These are phyloP conservation scores for Stenolophus ochropezus DNA, from an alignment of 2,888 invertebrate species.

Conservation along the genomic window DNA sequence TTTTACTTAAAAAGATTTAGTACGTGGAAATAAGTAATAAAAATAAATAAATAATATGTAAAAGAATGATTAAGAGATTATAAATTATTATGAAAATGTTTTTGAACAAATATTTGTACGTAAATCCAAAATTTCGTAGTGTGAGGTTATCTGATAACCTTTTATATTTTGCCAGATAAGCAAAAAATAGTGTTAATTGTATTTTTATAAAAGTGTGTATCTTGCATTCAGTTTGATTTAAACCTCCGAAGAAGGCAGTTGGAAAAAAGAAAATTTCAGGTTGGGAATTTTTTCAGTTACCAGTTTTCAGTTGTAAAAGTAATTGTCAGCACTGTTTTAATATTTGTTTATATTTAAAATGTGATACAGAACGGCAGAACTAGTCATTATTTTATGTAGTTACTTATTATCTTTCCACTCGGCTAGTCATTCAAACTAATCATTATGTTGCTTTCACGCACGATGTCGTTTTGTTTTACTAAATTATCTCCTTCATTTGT, in stretches of 20 bases:
- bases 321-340: neutral
- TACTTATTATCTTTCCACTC: neutral
- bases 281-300: conserved; percentile 7
- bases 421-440: neutral
- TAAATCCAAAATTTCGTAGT: neutral
- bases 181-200: conserved; percentile 46
- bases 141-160: conserved; percentile 58
- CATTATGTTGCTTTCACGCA: conserved; percentile 1
- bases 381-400: neutral
- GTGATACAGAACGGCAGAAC: neutral
- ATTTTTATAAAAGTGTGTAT: conserved; percentile 1
- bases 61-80: neutral
- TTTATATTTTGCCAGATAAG: conserved; percentile 44
- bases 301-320: neutral
- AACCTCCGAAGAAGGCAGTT: neutral
- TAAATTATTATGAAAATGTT: conserved; percentile 41
- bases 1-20: conserved; percentile 1
- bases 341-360: conserved; percentile 34
- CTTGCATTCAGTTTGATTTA: conserved; percentile 13
- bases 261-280: conserved; percentile 2
- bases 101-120: neutral
- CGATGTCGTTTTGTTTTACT: neutral
- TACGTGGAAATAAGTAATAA: neutral
- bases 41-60: neutral
- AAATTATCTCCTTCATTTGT: conserved; percentile 12